Evolutionary conservation across 2,888 invertebrate genomes (phyloP).

Genomic region (Ichneumoninae sp.): DNA sequence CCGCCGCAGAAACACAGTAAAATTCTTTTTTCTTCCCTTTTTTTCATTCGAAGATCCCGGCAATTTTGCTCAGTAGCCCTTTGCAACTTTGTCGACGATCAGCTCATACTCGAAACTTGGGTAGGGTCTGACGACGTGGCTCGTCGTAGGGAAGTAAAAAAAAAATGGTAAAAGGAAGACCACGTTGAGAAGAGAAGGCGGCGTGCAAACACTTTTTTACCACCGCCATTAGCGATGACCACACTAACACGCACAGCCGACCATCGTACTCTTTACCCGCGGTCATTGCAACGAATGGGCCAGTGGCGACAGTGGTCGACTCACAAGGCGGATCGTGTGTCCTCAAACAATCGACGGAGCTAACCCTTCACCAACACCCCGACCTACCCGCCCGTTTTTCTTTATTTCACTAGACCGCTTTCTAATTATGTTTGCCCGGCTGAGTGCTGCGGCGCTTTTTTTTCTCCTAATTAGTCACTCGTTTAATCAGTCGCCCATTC

Average conservation of each 20-base stretch:
- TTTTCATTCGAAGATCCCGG: neutral
- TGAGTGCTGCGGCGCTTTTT: slow-evolving; percentile 77
- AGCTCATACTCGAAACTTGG: slow-evolving; percentile 15
- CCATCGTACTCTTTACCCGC: slow-evolving; percentile 34
- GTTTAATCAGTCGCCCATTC: slow-evolving; percentile 75
- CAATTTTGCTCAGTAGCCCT: slow-evolving; percentile 33
- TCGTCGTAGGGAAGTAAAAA: slow-evolving; percentile 26
- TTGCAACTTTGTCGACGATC: slow-evolving; percentile 20
- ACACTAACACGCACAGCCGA: slow-evolving; percentile 70
- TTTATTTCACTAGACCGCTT: slow-evolving; percentile 74
- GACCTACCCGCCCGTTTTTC: slow-evolving; percentile 73
- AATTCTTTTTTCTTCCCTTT: neutral
- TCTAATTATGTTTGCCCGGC: slow-evolving; percentile 83
- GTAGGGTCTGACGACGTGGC: slow-evolving; percentile 28
- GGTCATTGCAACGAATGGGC: slow-evolving; percentile 53
- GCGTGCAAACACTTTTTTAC: slow-evolving; percentile 80
- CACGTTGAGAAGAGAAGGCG: slow-evolving; percentile 25
- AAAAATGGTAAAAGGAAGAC: neutral
- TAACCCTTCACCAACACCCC: slow-evolving; percentile 7
- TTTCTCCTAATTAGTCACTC: slow-evolving; percentile 80
- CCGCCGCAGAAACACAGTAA: neutral
- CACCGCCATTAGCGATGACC: slow-evolving; percentile 80
- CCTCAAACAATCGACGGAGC: slow-evolving; percentile 81
- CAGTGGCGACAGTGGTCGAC: slow-evolving; percentile 37
- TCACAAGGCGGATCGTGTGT: slow-evolving; percentile 81